Evolutionary conservation across 35 echinoderm and acorn worm genomes (phyloP), one percentile per base, ranked within the genome.

Genomic region (Lytechinus variegatus): DNA sequence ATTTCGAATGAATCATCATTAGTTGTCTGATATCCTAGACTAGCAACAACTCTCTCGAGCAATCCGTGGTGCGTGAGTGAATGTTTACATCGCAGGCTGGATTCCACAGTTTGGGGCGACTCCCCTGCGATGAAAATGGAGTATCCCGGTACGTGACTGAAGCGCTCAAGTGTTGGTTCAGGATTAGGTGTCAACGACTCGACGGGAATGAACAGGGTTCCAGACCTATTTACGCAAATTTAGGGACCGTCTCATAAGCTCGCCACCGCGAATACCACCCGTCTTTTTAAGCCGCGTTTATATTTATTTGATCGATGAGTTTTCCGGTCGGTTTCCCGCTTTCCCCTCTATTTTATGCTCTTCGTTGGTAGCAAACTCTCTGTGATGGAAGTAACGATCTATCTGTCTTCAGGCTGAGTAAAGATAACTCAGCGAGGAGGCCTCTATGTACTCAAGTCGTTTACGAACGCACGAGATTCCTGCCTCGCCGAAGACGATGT

Each of bases 171-270:
- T 93, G 92, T 93, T 93, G 92, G 92, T 93, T 93, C 53, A 93
- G 92, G 92, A 93, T 93, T 93, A 93, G 92, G 92, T 93, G 92
- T 93, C 92, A 93, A 93, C 92, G 92, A 93, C 92, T 93, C 92
- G 92, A 27, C 92, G 92, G 92, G 92, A 93, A 93, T 93, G 92
- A 93, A 93, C 92, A 93, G 92, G 92, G 92, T 93, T 93, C 92
- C 92, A 93, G 92, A 93, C 92, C 92, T 93, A 93, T 93, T 93
- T 93, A 93, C 92, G 92, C 92, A 93, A 93, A 93, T 93, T 93
- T 93, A 93, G 92, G 92, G 92, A 93, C 92, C 54, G 92, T 93
- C 92, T 93, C 92, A 27, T 53, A 57, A 33, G 55, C 54, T 93
- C 92, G 53, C 5, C 88, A 52, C 52, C 88, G 28, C 88, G 28